A percentile compares a stretch with the other conserved stretches of the same genome.
Conservation (phyloP, 1,140 invertebrate species). For the Micrasema minimum region DNA sequence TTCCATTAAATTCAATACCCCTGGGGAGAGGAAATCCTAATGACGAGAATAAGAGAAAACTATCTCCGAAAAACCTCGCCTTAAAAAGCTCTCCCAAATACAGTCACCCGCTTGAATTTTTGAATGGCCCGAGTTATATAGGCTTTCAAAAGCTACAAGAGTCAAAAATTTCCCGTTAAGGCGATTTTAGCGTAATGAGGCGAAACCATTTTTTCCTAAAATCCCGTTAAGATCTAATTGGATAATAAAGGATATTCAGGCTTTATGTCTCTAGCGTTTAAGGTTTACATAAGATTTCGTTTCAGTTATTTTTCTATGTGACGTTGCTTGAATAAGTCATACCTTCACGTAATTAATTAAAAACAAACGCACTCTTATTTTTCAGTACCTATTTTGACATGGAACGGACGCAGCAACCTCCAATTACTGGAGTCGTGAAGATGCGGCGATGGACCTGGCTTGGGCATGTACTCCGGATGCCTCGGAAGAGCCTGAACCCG, state of each 20-base stretch:
- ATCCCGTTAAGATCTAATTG: conserved; percentile 15
- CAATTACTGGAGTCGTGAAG: too few species aligned
- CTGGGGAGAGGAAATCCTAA: conserved; percentile 5
- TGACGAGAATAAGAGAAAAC: conserved; percentile 12
- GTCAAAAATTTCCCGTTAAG: conserved; percentile 27
- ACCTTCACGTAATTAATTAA: too few species aligned
- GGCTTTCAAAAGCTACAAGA: conserved; percentile 21
- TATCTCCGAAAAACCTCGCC: conserved; percentile 17
- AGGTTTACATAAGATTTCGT: too few species aligned
- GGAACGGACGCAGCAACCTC: too few species aligned
- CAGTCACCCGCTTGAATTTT: conserved; percentile 26
- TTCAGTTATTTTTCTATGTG: not conserved
- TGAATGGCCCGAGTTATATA: conserved; percentile 31
- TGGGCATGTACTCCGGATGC: too few species aligned
- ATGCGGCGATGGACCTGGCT: too few species aligned
- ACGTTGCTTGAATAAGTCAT: too few species aligned
- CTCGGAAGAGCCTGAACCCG: too few species aligned
- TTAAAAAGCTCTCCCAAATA: conserved; percentile 19
- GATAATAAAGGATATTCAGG: conserved; percentile 10
- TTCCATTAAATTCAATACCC: conserved; percentile 21
- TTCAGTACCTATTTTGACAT: too few species aligned
- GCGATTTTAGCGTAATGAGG: conserved; percentile 35
- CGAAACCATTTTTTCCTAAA: conserved; percentile 22
- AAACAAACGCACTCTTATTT: too few species aligned
- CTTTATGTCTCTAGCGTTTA: not conserved